Conservation (phyloP, 92 coral and sea anemone genomes). For the Galaxea fascicularis region DNA sequence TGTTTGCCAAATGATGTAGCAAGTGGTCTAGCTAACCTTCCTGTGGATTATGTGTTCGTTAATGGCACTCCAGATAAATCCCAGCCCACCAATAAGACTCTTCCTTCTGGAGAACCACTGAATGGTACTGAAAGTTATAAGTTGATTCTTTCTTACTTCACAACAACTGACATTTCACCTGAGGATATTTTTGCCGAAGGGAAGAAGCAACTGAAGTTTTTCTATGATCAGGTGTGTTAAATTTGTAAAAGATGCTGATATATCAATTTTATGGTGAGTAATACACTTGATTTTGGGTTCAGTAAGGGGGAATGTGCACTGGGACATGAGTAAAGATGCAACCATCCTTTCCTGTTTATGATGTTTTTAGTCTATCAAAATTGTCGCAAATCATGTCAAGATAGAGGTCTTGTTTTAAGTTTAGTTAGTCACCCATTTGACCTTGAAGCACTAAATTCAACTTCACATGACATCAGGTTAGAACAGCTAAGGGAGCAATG, state of each 20-base stretch:
- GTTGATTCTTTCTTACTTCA: constrained; percentile 83
- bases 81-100: constrained; percentile 68
- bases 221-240: constrained; percentile 69
- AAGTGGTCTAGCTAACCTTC: constrained; percentile 88
- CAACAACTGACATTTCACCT: constrained; percentile 81
- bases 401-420: no score
- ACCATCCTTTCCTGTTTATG: neutral
- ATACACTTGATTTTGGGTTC: neutral
- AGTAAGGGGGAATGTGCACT: neutral
- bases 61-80: constrained; percentile 77
- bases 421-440: no score
- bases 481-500: no score
- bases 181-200: constrained; percentile 78
- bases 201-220: constrained; percentile 65
- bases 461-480: no score
- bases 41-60: constrained; percentile 80
- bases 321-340: neutral
- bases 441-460: no score
- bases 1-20: constrained; percentile 90
- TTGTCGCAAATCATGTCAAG: no score
- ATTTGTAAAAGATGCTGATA: neutral
- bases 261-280: neutral
- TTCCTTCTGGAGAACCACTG: constrained; percentile 83
- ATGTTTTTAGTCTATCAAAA: no score
- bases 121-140: constrained; percentile 81